A percentile compares a stretch with the other conserved stretches of the same genome.
Evolutionary conservation across 2,888 invertebrate genomes (phyloP).

Genomic region (Geotrupes spiniger): DNA sequence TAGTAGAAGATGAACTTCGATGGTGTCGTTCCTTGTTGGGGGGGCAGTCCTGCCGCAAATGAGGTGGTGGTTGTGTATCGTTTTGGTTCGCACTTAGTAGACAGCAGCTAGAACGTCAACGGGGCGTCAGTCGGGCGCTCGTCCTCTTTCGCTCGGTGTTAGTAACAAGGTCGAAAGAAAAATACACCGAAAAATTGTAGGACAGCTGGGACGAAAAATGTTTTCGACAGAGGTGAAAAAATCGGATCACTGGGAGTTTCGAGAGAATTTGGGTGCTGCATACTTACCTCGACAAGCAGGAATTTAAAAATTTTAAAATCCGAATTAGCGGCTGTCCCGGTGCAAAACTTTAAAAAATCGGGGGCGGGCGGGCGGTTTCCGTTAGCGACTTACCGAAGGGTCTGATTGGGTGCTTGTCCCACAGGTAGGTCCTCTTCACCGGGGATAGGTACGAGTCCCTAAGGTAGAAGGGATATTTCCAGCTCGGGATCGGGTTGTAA

Average conservation of each 20-base stretch:
- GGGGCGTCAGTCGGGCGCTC: conserved; percentile 2
- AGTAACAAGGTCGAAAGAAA: conserved; percentile 18
- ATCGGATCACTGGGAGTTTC: conserved; percentile 5
- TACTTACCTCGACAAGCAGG: background rate
- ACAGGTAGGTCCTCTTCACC: conserved; percentile 85
- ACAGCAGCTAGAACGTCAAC: conserved; percentile 44
- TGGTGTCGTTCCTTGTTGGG: conserved; percentile 12
- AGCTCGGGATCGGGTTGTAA: conserved; percentile 62
- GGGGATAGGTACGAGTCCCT: conserved; percentile 88
- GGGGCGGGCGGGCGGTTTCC: background rate
- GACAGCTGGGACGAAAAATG: conserved; percentile 24
- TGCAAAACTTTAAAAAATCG: conserved; percentile 26
- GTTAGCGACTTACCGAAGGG: conserved; percentile 75
- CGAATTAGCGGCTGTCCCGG: conserved; percentile 29
- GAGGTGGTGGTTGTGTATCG: conserved; percentile 14
- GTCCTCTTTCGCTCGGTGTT: conserved; percentile 10
- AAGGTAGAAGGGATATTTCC: conserved; percentile 73
- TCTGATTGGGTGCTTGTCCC: conserved; percentile 88
- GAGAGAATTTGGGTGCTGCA: background rate
- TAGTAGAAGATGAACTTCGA: conserved; percentile 5
- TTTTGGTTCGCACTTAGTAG: conserved; percentile 37
- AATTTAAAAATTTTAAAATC: conserved; percentile 3
- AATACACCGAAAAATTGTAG: conserved; percentile 23
- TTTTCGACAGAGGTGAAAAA: conserved; percentile 14
- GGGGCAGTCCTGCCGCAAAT: conserved; percentile 20